Conservation (phyloP, 2,888 invertebrate species). For the Incurvaria masculella region DNA sequence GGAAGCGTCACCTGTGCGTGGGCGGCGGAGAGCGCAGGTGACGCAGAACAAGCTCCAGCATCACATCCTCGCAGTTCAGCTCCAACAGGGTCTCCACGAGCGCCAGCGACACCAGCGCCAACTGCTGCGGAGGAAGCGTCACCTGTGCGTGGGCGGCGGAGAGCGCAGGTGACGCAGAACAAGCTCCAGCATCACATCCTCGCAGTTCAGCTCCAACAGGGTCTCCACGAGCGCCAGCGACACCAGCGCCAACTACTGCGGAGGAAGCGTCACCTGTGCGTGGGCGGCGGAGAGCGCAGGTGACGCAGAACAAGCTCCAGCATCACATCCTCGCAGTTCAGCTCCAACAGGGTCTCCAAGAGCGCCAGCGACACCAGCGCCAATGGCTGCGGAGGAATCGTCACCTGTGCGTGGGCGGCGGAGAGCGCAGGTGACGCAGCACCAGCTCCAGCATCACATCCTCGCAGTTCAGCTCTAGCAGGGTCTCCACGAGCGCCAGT, state of each 20-base stretch:
- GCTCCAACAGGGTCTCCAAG: conserved; percentile 84
- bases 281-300: conserved; percentile 40
- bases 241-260: conserved; percentile 79
- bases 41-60: conserved; percentile 87
- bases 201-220: conserved; percentile 87
- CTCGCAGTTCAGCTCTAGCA: conserved; percentile 64
- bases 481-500: conserved; percentile 84
- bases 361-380: conserved; percentile 87
- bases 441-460: too few relatives aligned
- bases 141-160: too few relatives aligned
- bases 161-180: conserved; percentile 73
- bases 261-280: too few relatives aligned
- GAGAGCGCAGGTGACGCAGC: too few relatives aligned
- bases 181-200: conserved; percentile 93
- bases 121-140: too few relatives aligned
- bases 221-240: conserved; percentile 90
- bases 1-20: too few relatives aligned
- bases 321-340: conserved; percentile 97
- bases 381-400: too few relatives aligned
- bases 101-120: conserved; percentile 85
- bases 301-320: conserved; percentile 85
- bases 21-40: conserved; percentile 55
- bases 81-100: conserved; percentile 88
- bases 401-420: too few relatives aligned
- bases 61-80: conserved; percentile 93